A percentile compares a stretch with the other conserved stretches of the same genome.
These are phyloP conservation scores for Dendrolimus houi DNA, from an alignment of 2,888 invertebrate genomes.

Conservation along the genomic window DNA sequence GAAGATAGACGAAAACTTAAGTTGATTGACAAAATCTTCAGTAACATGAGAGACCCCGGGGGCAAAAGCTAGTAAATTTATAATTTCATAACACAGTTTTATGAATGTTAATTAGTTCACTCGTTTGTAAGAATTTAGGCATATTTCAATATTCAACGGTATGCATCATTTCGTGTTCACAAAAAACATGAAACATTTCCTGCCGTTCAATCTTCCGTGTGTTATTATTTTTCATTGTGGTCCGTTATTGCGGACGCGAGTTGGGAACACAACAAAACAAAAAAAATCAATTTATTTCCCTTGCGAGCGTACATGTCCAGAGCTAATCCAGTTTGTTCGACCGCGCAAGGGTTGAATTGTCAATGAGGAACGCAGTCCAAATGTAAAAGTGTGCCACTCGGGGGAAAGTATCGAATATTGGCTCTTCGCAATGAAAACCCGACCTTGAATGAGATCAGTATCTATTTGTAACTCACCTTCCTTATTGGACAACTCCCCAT, in stretches of 20 bases:
- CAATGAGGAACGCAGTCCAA: constrained; percentile 67
- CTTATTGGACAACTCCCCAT: constrained; percentile 22
- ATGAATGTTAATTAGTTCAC: background rate
- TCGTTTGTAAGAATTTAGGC: background rate
- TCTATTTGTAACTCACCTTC: constrained; percentile 44
- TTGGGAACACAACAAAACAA: constrained; percentile 52
- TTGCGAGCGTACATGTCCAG: constrained; percentile 67
- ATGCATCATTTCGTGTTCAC: constrained; percentile 21
- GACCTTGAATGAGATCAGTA: constrained; percentile 42
- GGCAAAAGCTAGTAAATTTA: too few relatives aligned
- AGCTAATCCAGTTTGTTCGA: constrained; percentile 72
- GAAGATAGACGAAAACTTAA: too few relatives aligned
- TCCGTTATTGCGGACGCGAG: constrained; percentile 56
- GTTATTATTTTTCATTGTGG: constrained; percentile 62
- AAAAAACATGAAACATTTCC: constrained; percentile 22
- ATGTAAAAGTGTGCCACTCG: constrained; percentile 60
- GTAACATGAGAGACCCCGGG: too few relatives aligned
- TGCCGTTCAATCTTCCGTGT: constrained; percentile 43
- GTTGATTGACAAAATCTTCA: too few relatives aligned
- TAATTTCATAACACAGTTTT: too few relatives aligned
- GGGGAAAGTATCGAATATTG: constrained; percentile 59
- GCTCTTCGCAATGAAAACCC: constrained; percentile 53
- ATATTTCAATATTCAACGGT: constrained; percentile 9
- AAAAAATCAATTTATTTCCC: constrained; percentile 73
- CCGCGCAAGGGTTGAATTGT: constrained; percentile 72